Evolutionary conservation across 2,113 vertebrate species (phyloP).

Genomic region (Chiloscyllium plagiosum): DNA sequence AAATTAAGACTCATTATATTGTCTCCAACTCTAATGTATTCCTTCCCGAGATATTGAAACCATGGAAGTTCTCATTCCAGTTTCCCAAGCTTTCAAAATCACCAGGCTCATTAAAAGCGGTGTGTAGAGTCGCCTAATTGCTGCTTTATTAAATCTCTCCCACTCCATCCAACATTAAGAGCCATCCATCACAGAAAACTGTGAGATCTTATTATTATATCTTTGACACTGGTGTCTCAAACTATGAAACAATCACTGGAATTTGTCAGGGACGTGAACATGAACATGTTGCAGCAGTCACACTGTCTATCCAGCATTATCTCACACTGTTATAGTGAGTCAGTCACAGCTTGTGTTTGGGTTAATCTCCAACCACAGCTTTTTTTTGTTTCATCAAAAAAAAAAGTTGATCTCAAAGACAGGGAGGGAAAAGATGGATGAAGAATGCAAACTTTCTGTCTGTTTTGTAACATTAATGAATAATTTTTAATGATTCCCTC

Average conservation of each 20-base stretch:
- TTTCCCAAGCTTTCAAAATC: not conserved
- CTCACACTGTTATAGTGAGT: not conserved
- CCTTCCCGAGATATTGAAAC: not conserved
- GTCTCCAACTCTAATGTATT: not conserved
- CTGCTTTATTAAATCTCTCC: not conserved
- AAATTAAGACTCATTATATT: not conserved
- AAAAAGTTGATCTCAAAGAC: too few species aligned
- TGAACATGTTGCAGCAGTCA: not conserved
- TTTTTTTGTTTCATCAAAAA: too few species aligned
- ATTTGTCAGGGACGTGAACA: not conserved
- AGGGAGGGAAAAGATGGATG: not conserved
- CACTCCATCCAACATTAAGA: not conserved
- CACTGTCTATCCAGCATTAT: not conserved
- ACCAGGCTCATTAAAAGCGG: not conserved
- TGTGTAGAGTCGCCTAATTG: not conserved
- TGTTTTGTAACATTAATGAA: not conserved
- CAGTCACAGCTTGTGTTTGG: not conserved
- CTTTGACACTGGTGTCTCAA: not conserved
- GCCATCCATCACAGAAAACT: not conserved
- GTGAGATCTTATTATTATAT: not conserved
- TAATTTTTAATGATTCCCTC: not conserved
- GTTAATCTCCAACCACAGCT: too few species aligned
- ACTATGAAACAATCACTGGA: not conserved
- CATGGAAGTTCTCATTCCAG: not conserved
- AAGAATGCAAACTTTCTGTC: not conserved